Evolutionary conservation across 2,888 invertebrate species (phyloP).

Genomic region (Hololepta plana): DNA sequence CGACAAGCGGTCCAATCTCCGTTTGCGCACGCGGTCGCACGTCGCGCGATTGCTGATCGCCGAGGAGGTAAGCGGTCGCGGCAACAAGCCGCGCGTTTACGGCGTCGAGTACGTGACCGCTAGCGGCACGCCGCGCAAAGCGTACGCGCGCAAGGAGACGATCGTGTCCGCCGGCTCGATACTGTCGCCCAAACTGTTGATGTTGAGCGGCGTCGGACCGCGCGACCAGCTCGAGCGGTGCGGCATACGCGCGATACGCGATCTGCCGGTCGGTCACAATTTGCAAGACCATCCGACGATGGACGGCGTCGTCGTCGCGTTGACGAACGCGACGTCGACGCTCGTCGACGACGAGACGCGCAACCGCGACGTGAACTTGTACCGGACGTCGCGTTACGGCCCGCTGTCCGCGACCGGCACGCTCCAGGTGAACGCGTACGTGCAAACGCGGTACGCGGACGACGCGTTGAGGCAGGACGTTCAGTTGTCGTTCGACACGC

Average conservation of each 20-base stretch:
- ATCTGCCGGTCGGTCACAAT: slow-evolving; percentile 54
- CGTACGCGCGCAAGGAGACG: slow-evolving; percentile 38
- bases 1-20: slow-evolving; percentile 30
- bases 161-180: slow-evolving; percentile 39
- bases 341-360: slow-evolving; percentile 25
- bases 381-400: slow-evolving; percentile 27
- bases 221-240: slow-evolving; percentile 30
- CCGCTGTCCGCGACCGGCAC: slow-evolving; percentile 36
- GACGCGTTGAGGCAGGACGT: slow-evolving; percentile 38
- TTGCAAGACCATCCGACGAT: slow-evolving; percentile 58
- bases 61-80: slow-evolving; percentile 24
- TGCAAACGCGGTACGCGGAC: slow-evolving; percentile 35
- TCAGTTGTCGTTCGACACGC: slow-evolving; percentile 44
- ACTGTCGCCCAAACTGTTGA: slow-evolving; percentile 44
- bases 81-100: too few relatives aligned
- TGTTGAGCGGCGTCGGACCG: slow-evolving; percentile 50
- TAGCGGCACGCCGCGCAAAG: slow-evolving; percentile 28
- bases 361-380: slow-evolving; percentile 27
- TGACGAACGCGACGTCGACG: slow-evolving; percentile 38
- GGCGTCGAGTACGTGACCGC: slow-evolving; percentile 30
- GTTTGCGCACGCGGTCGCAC: slow-evolving; percentile 32
- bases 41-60: slow-evolving; percentile 41
- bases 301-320: slow-evolving; percentile 34
- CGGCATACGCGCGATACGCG: slow-evolving; percentile 36
- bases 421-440: slow-evolving; percentile 38